Evolutionary conservation across 2,797 vertebrate genomes (phyloP).

Genomic region (Tragelaphus eurycerus): DNA sequence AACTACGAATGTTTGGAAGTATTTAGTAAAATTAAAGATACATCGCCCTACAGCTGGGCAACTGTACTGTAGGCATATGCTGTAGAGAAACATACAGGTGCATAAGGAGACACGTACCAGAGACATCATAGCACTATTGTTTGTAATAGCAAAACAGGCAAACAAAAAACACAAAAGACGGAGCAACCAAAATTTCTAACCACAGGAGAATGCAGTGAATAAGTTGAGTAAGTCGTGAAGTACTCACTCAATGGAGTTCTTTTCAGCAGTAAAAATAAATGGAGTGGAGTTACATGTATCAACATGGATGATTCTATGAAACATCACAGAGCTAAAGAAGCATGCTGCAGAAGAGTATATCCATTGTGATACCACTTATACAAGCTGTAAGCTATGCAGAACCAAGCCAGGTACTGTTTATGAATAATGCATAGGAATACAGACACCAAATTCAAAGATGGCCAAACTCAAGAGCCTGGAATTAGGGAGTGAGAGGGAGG

Average conservation of each 20-base stretch:
- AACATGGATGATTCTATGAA: not conserved
- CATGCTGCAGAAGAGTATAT: not conserved
- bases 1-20: not conserved
- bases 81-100: not conserved
- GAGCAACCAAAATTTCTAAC: not conserved
- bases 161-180: not conserved
- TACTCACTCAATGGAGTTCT: not conserved
- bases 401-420: not conserved
- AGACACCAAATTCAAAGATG: not conserved
- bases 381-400: not conserved
- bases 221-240: not conserved
- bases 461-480: not conserved
- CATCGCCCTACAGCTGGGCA: not conserved
- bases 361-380: not conserved
- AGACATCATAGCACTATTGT: not conserved
- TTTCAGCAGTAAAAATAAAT: constrained; percentile 21
- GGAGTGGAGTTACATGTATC: not conserved
- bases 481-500: too few relatives aligned
- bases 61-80: not conserved
- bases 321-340: not conserved
- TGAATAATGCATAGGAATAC: not conserved
- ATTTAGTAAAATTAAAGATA: not conserved
- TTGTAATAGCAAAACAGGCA: not conserved
- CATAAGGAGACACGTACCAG: not conserved
- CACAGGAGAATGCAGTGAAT: not conserved